These are phyloP conservation scores for Pogona vitticeps DNA, from an alignment of 2,113 vertebrate species.

Conservation along the genomic window DNA sequence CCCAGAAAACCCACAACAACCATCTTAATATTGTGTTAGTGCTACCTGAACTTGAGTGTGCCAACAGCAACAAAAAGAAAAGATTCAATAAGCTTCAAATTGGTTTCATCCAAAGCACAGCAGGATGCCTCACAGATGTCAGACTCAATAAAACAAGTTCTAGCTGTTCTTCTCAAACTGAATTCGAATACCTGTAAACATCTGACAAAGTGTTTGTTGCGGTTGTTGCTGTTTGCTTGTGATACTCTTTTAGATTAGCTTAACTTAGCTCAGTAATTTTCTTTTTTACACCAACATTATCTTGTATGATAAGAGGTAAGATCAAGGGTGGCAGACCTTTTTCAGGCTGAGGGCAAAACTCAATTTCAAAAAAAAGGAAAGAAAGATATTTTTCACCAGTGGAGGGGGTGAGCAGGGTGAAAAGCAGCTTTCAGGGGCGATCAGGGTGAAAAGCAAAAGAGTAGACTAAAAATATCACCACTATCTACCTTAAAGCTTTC, in stretches of 20 bases:
- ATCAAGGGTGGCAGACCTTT: no score
- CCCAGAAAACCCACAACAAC: no score
- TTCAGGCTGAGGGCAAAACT: no score
- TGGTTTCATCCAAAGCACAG: conserved; percentile 45
- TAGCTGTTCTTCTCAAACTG: conserved; percentile 38
- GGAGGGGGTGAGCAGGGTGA: no score
- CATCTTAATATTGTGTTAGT: background rate
- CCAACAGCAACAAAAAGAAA: conserved; percentile 30
- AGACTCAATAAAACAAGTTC: background rate
- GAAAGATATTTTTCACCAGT: no score
- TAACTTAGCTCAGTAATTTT: conserved; percentile 18
- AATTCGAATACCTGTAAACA: conserved; percentile 34
- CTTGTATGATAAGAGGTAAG: background rate
- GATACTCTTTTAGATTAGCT: background rate
- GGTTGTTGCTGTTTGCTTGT: background rate
- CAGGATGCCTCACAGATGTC: background rate
- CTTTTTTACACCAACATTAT: background rate
- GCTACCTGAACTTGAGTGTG: conserved; percentile 20
- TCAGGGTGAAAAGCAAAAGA: no score
- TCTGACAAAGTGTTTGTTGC: conserved; percentile 5
- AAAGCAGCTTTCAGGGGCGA: no score
- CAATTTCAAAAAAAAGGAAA: no score
- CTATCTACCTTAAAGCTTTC: no score
- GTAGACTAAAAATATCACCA: no score
- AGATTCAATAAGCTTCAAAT: conserved; percentile 48